Evolutionary conservation across 2,113 vertebrate genomes (phyloP).

Genomic region (Myxocyprinus asiaticus): DNA sequence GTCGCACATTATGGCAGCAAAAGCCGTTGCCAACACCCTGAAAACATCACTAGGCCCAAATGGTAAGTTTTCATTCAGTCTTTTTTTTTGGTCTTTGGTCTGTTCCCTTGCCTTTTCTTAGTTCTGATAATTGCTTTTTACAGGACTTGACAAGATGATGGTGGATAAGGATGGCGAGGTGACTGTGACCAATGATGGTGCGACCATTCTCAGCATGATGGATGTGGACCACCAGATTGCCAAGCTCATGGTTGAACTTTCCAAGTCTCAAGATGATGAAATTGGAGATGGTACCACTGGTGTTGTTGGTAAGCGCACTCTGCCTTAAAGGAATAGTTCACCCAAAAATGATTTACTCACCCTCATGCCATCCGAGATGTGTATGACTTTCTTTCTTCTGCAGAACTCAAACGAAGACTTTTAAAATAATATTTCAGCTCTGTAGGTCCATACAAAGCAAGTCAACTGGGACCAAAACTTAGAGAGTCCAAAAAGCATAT

Average conservation of each 20-base stretch:
- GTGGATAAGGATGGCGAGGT: conserved; percentile 97
- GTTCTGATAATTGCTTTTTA: not conserved
- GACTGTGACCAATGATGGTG: conserved; percentile 98
- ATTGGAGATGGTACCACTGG: conserved; percentile 98
- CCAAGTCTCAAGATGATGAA: conserved; percentile 98
- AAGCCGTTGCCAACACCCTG: conserved; percentile 94
- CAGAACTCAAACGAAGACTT: no score
- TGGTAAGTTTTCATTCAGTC: conserved; percentile 72
- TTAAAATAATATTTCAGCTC: no score
- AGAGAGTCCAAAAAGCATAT: no score
- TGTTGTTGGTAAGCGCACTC: conserved; percentile 85
- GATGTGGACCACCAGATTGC: conserved; percentile 98
- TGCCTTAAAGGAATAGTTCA: no score
- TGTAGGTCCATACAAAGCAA: no score
- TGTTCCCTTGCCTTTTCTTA: not conserved
- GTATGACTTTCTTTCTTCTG: no score
- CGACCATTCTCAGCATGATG: conserved; percentile 98
- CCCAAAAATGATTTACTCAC: no score
- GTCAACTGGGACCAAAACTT: no score
- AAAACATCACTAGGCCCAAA: conserved; percentile 95
- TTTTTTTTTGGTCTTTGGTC: no score
- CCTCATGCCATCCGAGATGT: no score
- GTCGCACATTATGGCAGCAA: conserved; percentile 98
- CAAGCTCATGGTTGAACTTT: conserved; percentile 97
- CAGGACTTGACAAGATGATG: conserved; percentile 99